Conservation (phyloP, 1,140 invertebrate species). For the Aphaenogaster floridana region DNA sequence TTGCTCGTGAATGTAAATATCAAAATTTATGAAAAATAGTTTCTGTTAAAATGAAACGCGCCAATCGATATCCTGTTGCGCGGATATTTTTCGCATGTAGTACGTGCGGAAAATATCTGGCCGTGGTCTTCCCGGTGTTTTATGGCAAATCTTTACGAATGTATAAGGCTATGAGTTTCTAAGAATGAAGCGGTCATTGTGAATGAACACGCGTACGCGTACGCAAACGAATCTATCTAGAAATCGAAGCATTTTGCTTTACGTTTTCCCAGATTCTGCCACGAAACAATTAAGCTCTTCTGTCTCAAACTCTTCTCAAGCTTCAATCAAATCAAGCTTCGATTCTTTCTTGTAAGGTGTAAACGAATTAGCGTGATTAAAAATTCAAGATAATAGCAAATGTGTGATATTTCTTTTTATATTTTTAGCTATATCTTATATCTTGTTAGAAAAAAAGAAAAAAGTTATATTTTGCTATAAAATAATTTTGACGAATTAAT, state of each 20-base stretch:
- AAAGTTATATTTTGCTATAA: not conserved
- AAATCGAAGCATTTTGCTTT: slow-evolving; percentile 14
- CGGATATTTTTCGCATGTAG: not conserved
- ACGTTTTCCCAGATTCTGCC: not conserved
- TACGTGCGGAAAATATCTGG: not conserved
- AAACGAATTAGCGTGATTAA: too few relatives aligned
- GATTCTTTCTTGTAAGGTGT: not conserved
- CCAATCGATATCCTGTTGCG: not conserved
- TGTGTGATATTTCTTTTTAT: not conserved
- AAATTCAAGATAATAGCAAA: not conserved
- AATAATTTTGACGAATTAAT: not conserved
- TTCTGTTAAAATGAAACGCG: not conserved
- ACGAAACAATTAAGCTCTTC: not conserved
- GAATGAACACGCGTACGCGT: not conserved
- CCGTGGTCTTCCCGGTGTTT: not conserved
- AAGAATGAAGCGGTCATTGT: not conserved
- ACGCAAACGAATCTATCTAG: not conserved
- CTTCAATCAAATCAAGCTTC: not conserved
- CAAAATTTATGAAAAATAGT: not conserved
- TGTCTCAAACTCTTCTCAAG: not conserved
- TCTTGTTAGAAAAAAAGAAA: not conserved
- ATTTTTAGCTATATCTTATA: not conserved
- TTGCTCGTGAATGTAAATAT: not conserved
- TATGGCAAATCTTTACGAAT: not conserved
- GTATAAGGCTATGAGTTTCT: not conserved